These are phyloP conservation scores for Tipula lateralis DNA, from an alignment of 2,888 invertebrate species.

Conservation along the genomic window DNA sequence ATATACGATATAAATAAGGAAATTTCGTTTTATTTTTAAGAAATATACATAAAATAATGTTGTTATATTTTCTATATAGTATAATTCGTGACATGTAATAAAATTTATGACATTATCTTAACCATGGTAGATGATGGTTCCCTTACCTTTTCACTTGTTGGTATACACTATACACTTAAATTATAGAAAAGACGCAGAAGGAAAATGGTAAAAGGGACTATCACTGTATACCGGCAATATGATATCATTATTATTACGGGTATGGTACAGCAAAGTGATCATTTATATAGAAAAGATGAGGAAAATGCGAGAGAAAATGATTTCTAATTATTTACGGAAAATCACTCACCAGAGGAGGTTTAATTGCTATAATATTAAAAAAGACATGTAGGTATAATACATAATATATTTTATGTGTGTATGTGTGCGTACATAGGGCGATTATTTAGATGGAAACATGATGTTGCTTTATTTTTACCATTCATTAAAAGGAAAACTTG, in stretches of 20 bases:
- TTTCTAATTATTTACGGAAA: neutral
- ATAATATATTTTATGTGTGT: neutral
- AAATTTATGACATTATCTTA: conserved; percentile 29
- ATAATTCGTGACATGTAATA: conserved; percentile 26
- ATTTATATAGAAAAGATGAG: neutral
- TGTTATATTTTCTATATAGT: neutral
- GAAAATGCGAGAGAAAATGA: neutral
- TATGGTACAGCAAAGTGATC: neutral
- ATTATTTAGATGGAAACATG: neutral
- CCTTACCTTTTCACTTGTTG: neutral
- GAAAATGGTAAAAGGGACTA: neutral
- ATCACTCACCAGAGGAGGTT: conserved; percentile 13
- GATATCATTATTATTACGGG: neutral
- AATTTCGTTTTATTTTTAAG: neutral
- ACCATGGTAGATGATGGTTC: conserved; percentile 20
- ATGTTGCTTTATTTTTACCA: neutral
- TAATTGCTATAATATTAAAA: neutral
- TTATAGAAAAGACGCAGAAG: neutral
- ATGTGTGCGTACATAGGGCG: neutral
- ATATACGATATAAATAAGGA: neutral
- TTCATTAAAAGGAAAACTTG: neutral
- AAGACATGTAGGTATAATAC: neutral
- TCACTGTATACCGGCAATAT: neutral
- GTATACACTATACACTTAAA: neutral
- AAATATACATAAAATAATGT: neutral